Evolutionary conservation across 2,888 invertebrate species (phyloP).

Genomic region (Drosophila birchii): DNA sequence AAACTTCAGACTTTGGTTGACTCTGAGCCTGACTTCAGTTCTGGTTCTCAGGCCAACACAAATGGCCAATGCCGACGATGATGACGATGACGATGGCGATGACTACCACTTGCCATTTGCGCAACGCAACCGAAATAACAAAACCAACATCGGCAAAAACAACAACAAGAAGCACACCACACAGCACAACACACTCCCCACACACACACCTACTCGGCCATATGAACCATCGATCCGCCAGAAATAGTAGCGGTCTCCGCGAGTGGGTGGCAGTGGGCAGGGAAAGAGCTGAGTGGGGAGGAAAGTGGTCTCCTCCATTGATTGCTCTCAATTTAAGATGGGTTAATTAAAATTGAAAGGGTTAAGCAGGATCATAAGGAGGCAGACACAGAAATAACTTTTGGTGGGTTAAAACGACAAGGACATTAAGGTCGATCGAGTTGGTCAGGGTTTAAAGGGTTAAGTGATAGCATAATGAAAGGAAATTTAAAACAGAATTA

Average conservation of each 20-base stretch:
- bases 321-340: conserved; percentile 28
- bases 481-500: background rate
- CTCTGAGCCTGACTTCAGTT: conserved; percentile 34
- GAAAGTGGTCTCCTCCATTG: conserved; percentile 20
- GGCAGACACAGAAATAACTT: background rate
- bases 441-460: background rate
- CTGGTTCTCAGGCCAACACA: conserved; percentile 31
- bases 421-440: background rate
- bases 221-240: conserved; percentile 63
- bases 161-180: conserved; percentile 11
- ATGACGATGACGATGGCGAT: conserved; percentile 12
- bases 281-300: conserved; percentile 7
- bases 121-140: conserved; percentile 63
- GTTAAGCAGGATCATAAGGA: background rate
- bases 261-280: conserved; percentile 45
- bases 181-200: conserved; percentile 18
- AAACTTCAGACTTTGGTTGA: conserved; percentile 16
- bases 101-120: conserved; percentile 76
- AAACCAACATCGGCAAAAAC: conserved; percentile 37
- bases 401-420: background rate
- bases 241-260: conserved; percentile 57
- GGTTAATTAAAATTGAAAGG: conserved; percentile 26
- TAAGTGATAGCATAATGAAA: background rate
- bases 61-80: conserved; percentile 21
- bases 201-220: background rate